phyloP scores from a whole-genome alignment of 2,888 invertebrate genomes.

The Euzetes globulus region DNA sequence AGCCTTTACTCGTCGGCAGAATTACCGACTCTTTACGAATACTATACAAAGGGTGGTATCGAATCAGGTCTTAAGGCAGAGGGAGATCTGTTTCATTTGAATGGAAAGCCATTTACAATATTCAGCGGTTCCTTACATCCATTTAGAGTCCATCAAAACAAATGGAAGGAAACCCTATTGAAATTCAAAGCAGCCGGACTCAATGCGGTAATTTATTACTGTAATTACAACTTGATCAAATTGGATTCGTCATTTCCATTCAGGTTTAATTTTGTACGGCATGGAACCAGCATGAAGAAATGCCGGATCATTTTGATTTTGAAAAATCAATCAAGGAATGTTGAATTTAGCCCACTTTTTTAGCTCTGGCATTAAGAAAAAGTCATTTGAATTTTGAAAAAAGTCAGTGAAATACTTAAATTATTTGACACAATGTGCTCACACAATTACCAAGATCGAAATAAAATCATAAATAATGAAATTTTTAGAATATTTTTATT shows the following conservation, averaged over 20 bases:
- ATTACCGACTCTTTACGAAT: conserved; percentile 46
- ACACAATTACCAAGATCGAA: too few relatives aligned
- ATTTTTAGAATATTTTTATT: too few relatives aligned
- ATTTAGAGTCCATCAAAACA: conserved; percentile 51
- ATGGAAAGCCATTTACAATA: conserved; percentile 43
- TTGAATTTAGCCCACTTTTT: conserved; percentile 43
- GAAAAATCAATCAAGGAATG: conserved; percentile 42
- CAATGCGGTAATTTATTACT: conserved; percentile 48
- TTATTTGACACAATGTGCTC: too few relatives aligned
- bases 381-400: too few relatives aligned
- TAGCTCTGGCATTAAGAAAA: too few relatives aligned
- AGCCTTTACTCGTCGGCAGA: too few relatives aligned
- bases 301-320: conserved; percentile 47
- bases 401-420: too few relatives aligned
- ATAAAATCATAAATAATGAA: too few relatives aligned
- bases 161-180: conserved; percentile 53
- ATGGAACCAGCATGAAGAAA: conserved; percentile 50
- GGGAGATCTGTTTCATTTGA: conserved; percentile 33
- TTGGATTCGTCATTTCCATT: not conserved
- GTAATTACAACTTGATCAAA: not conserved
- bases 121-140: conserved; percentile 55
- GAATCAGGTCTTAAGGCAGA: conserved; percentile 44
- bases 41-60: conserved; percentile 49
- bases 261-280: conserved; percentile 48
- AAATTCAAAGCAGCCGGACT: conserved; percentile 53